Evolutionary conservation across 2,797 vertebrate species (phyloP), one percentile per base, ranked within the genome.

Genomic region (Ciconia nigra): DNA sequence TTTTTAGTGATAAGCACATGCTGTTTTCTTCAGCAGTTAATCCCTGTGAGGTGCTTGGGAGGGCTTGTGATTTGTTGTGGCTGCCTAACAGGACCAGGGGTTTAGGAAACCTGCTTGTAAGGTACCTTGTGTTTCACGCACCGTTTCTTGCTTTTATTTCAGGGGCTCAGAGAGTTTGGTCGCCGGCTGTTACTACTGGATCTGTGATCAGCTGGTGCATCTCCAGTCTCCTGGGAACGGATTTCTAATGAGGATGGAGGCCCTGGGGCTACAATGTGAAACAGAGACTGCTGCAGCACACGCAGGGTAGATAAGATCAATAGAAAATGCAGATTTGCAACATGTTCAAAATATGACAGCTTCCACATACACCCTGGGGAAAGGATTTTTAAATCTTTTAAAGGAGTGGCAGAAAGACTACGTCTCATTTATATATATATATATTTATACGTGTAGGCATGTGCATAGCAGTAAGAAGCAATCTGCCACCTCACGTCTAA

Each of bases 271-370:
- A 69, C 0, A 0, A 59, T 51, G 74, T 83, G 91, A 93, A 97
- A 84, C 52, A 67, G 88, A 94, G 74, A 76, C 78, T 67, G 55
- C 71, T 83, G 79, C n/a, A 46, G 58, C 41, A 57, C 55, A 83
- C 3, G 15, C n/a, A 54, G 51, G 76, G 42, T 37, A 91, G 79
- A 72, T 91, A 94, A 87, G 62, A 97, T 93, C 90, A 89, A 96
- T 94, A 95, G 88, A 94, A 97, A 91, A 92, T 72, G 77, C 77
- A 96, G 77, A 89, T 96, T 90, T 88, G 77, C 76, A 86, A 42
- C 73, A 33, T 39, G 65, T 57, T 92, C 79, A 76, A 95, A 90
- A 74, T 81, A 78, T 41, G 78, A 67, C 76, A 73, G 42, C 65
- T 94, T 91, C 62, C 49, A 93, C 58, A 74, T 35, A 61, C 8